phyloP scores from a whole-genome alignment of 1,140 invertebrate species.

The Harpegnathos saltator region DNA sequence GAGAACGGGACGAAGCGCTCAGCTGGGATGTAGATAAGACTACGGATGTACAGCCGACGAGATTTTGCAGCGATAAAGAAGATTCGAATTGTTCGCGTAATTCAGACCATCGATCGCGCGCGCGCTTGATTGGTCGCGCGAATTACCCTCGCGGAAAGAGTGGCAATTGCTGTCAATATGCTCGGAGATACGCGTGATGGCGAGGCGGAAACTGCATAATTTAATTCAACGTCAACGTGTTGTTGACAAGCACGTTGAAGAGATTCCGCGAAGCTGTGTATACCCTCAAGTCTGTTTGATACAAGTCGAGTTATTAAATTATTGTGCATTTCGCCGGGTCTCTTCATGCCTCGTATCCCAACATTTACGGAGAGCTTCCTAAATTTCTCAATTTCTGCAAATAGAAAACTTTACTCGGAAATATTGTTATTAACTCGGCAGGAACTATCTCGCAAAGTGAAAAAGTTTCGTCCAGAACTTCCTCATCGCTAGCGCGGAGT shows the following conservation, averaged over 20 bases:
- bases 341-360: constrained; percentile 3
- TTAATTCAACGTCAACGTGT: constrained; percentile 1
- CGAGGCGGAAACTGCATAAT: neutral
- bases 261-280: neutral
- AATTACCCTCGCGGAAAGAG: constrained; percentile 8
- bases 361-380: constrained; percentile 44
- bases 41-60: constrained; percentile 3
- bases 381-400: constrained; percentile 62
- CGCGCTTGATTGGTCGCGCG: neutral
- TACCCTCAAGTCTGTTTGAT: neutral
- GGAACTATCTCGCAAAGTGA: constrained; percentile 65
- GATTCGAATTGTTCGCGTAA: constrained; percentile 25
- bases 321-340: constrained; percentile 2
- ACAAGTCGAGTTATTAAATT: constrained; percentile 29
- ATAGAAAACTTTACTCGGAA: constrained; percentile 63
- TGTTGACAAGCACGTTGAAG: neutral
- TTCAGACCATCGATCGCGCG: neutral
- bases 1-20: constrained; percentile 26
- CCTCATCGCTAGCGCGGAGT: constrained; percentile 36
- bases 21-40: constrained; percentile 62
- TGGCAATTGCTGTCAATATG: neutral
- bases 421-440: constrained; percentile 65
- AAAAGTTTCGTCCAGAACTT: constrained; percentile 63
- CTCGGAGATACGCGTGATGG: neutral
- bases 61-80: constrained; percentile 32